These are phyloP conservation scores for Zenarchopterus dispar DNA, from an alignment of 2,797 vertebrate genomes.

Conservation along the genomic window DNA sequence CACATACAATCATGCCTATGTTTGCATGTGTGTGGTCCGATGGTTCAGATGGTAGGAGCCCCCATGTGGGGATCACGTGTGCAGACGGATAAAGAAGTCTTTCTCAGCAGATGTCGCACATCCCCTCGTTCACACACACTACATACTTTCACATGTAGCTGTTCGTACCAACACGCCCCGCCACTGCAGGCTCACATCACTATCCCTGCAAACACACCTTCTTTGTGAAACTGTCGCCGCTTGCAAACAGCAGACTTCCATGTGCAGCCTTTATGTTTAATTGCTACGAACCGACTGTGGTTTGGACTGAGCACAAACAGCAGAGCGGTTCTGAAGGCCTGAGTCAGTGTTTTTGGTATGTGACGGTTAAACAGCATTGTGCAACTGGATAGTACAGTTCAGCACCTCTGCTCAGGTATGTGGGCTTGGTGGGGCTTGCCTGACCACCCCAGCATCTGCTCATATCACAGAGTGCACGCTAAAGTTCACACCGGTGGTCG, in stretches of 20 bases:
- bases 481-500: background rate
- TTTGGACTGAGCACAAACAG: slow-evolving; percentile 5
- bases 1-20: slow-evolving; percentile 17
- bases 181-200: background rate
- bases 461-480: background rate
- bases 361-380: slow-evolving; percentile 55
- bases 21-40: slow-evolving; percentile 55
- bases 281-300: slow-evolving; percentile 29
- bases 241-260: slow-evolving; percentile 20
- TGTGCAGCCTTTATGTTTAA: slow-evolving; percentile 1
- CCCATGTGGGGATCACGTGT: slow-evolving; percentile 75
- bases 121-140: slow-evolving; percentile 8
- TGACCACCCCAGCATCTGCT: slow-evolving; percentile 33
- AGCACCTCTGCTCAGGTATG: slow-evolving; percentile 64
- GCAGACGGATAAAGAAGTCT: slow-evolving; percentile 65
- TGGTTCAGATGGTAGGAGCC: slow-evolving; percentile 47
- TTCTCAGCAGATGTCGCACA: slow-evolving; percentile 69
- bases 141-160: background rate
- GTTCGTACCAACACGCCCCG: background rate
- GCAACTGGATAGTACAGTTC: slow-evolving; percentile 61
- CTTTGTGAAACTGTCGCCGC: slow-evolving; percentile 5
- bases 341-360: slow-evolving; percentile 52
- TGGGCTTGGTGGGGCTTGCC: slow-evolving; percentile 67
- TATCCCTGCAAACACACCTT: slow-evolving; percentile 15
- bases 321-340: slow-evolving; percentile 25